Conservation (phyloP, 2,113 vertebrate species). For the Neopipo cinnamomea region DNA sequence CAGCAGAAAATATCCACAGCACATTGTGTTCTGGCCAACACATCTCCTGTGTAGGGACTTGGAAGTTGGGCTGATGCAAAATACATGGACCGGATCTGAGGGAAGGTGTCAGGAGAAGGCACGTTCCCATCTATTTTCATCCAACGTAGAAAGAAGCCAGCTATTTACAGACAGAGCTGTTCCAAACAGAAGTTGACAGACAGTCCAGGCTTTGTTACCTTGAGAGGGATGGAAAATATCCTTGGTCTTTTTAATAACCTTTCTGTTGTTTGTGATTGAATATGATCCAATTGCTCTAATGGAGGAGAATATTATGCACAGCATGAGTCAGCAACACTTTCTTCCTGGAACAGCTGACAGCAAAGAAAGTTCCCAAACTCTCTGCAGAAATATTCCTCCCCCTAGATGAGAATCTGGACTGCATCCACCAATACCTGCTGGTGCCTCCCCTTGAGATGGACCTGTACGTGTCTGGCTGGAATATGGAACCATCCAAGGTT, state of each 20-base stretch:
- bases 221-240: conserved; percentile 28
- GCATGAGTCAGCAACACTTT: conserved; percentile 65
- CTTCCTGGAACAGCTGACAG: conserved; percentile 42
- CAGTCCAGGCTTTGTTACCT: conserved; percentile 33
- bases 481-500: neutral
- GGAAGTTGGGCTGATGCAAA: neutral
- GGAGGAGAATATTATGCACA: conserved; percentile 50
- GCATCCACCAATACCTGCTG: neutral
- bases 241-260: conserved; percentile 48
- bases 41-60: neutral
- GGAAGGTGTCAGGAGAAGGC: conserved; percentile 25
- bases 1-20: neutral
- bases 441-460: neutral
- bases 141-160: neutral
- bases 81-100: neutral
- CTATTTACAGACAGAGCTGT: conserved; percentile 27
- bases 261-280: conserved; percentile 47
- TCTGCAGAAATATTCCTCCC: conserved; percentile 4
- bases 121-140: neutral
- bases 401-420: neutral
- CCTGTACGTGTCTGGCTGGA: neutral
- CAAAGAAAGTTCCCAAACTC: conserved; percentile 48
- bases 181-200: conserved; percentile 5
- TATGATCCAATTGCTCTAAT: conserved; percentile 61
- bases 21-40: neutral